Conservation (phyloP, 2,888 invertebrate species). For the Aporophyla nigra region DNA sequence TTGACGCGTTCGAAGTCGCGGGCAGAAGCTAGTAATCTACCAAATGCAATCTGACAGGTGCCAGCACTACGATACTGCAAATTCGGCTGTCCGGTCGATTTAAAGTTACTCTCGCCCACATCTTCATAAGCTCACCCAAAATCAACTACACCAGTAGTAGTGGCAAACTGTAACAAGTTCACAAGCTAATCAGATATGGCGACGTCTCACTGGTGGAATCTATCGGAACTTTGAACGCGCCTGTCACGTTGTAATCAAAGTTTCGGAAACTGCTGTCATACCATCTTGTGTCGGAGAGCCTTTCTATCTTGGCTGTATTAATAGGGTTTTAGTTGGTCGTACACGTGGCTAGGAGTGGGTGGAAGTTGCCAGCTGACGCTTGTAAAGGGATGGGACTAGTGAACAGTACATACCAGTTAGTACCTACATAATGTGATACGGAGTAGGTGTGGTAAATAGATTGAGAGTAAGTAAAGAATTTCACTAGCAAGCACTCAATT, state of each 20-base stretch:
- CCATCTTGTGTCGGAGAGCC: constrained; percentile 66
- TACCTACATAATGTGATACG: not conserved
- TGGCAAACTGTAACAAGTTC: constrained; percentile 69
- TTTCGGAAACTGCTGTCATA: constrained; percentile 74
- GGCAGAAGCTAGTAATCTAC: no score
- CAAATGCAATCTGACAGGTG: no score
- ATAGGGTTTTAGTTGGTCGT: constrained; percentile 67
- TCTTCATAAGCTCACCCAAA: not conserved
- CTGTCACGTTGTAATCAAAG: constrained; percentile 78
- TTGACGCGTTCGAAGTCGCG: no score
- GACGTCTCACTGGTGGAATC: constrained; percentile 71
- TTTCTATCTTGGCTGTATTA: constrained; percentile 73
- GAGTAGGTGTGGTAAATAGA: not conserved
- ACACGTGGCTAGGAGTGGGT: constrained; percentile 39
- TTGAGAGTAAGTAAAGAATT: no score
- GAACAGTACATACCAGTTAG: not conserved
- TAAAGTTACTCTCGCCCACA: constrained; percentile 5
- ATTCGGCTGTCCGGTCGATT: not conserved
- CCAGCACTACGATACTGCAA: no score
- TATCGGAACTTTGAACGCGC: constrained; percentile 76
- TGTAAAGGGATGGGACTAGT: not conserved
- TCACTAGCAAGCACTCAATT: not conserved
- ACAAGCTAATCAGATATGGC: constrained; percentile 76
- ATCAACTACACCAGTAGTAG: constrained; percentile 40
- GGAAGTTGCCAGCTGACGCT: constrained; percentile 18